Evolutionary conservation across 2,797 vertebrate species (phyloP), one percentile per base, ranked within the genome.

Genomic region (Lacerta agilis): DNA sequence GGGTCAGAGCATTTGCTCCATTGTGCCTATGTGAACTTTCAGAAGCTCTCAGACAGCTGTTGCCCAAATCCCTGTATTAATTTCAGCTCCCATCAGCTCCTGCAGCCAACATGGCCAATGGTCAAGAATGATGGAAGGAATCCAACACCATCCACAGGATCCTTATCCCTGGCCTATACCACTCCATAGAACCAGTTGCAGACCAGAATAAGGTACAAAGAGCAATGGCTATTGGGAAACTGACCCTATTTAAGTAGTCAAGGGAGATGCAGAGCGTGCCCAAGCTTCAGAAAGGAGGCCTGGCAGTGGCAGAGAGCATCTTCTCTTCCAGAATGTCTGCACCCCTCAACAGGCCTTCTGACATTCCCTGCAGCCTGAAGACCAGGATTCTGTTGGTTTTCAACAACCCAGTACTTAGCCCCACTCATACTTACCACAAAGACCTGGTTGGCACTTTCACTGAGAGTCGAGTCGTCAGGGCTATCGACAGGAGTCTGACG

Each of bases 401-500:
- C 55, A 7, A 43, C 36, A 76, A 20, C 2, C 36, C 33, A 2
- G 29, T 7, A 10, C 8, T 5, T 20, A 5, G 4, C 3, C 18
- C 6, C 72, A 8, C 8, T 78, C 69, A 81, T 79, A 97, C 95
- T 97, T 97, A 99, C 99, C 98, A 99, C 96, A 96, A 99, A 99
- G 95, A 99, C 99, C 96, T 99, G 99, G 97, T 99, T 99, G 97
- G 99, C 99, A 96, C 99, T 99, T 98, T 99, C 99, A 89, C 99
- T 99, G 94, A 99, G 98, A 92, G 99, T 99, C 58, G 99, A 99
- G 97, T 99, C 99, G 94, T 99, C 99, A 33, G 99, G 99, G 95
- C 99, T 99, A 97, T 99, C 99, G 75, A 99, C 99, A 79, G 99
- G 99, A 79, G 99, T 99, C 97, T 99, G 99, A 96, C 98, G 98